Percentiles rank a stretch among this genome's conserved stretches.
These are phyloP conservation scores for Malacosoma neustria DNA, from an alignment of 2,888 invertebrate genomes.

Conservation along the genomic window DNA sequence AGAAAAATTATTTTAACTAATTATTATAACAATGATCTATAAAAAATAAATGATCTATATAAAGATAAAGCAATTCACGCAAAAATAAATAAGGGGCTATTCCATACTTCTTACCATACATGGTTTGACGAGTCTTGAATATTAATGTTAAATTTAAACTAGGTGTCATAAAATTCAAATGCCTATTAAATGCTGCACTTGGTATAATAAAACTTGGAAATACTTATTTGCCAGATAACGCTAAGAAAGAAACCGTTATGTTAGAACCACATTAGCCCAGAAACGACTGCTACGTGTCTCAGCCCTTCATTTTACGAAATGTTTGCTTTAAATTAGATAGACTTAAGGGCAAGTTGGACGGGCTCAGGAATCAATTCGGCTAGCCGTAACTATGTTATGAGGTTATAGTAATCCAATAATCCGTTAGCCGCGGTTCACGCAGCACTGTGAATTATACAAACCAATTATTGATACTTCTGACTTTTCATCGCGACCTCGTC, in stretches of 20 bases:
- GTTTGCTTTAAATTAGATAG: constrained; percentile 9
- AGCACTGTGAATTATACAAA: constrained; percentile 53
- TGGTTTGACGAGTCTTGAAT: background rate
- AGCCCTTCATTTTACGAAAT: background rate
- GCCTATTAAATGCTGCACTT: background rate
- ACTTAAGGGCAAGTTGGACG: constrained; percentile 26
- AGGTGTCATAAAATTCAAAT: background rate
- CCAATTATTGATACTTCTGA: constrained; percentile 49
- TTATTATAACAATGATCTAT: too few relatives aligned
- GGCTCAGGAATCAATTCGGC: constrained; percentile 55
- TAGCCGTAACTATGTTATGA: constrained; percentile 56
- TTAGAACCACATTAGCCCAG: background rate
- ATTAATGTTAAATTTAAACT: background rate
- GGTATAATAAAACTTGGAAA: background rate
- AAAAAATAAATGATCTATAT: background rate
- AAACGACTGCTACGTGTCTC: background rate
- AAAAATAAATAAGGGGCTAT: background rate
- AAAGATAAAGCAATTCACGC: background rate
- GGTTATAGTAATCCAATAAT: constrained; percentile 57
- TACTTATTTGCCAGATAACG: background rate
- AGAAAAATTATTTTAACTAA: too few relatives aligned
- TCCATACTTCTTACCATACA: background rate
- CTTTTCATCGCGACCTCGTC: constrained; percentile 45
- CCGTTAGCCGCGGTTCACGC: constrained; percentile 58
- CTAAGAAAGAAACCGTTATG: background rate